These are phyloP conservation scores for Alca torda DNA, from an alignment of 2,797 vertebrate genomes.

Conservation along the genomic window DNA sequence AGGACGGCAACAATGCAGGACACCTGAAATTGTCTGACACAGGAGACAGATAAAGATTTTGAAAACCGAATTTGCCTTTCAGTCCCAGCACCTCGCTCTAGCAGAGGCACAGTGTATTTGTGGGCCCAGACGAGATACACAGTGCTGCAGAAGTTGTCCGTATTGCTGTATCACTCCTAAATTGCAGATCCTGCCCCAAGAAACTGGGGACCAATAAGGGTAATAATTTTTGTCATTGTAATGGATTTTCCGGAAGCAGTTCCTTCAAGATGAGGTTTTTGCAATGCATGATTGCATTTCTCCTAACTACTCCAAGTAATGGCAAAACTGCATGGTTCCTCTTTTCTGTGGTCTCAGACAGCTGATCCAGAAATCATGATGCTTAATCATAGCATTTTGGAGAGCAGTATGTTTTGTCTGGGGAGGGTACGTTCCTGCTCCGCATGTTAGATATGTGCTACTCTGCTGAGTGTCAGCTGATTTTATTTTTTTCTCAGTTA, in stretches of 20 bases:
- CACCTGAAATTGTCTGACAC: not conserved
- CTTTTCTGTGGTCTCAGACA: not conserved
- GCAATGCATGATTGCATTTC: not conserved
- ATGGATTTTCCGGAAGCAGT: not conserved
- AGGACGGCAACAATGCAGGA: not conserved
- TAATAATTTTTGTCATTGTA: not conserved
- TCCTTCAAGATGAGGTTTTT: not conserved
- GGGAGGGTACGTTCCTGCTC: not conserved
- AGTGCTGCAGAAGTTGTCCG: not conserved
- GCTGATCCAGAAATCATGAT: not conserved
- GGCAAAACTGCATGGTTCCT: not conserved
- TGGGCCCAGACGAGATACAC: not conserved
- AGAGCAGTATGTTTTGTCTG: not conserved
- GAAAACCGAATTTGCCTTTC: not conserved
- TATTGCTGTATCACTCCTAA: not conserved
- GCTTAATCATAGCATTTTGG: not conserved
- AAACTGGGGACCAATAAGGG: not conserved
- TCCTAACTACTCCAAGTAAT: not conserved
- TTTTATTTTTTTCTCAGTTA: not conserved
- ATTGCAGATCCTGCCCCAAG: not conserved
- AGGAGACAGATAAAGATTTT: not conserved
- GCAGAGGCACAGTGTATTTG: not conserved
- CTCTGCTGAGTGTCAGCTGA: not conserved
- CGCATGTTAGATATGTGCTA: accelerated
- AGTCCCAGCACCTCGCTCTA: not conserved